Base-by-base conservation (phyloP, 2,797 vertebrate species). In the Anguilla pacifica region DNA sequence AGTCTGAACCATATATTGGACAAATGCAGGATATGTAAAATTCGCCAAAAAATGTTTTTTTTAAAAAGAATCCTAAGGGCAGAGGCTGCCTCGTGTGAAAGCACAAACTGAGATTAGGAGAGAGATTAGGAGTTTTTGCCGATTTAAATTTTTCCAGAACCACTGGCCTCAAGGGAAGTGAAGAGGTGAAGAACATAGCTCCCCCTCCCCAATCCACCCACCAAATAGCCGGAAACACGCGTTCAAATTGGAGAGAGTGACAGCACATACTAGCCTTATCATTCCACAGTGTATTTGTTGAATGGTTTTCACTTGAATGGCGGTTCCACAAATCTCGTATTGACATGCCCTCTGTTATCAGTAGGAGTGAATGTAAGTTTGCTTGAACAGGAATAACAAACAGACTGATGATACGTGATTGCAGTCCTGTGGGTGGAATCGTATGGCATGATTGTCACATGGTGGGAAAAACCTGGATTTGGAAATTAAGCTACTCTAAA, bases 341-440 rank as follows among this genome's bases (percentile, higher is more conserved):
- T 77, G 72, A 77, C 72, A 15, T 77, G 39, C 13, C 72, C 31
- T 15, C 31, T 39, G 31, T 77, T 77, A 77, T 77, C 72, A 39
- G 72, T 39, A 5, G 72, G 31, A 77, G 72, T 77, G 35, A 77
- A 77, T 77, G 31, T 43, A 77, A 77, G 72, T 77, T 31, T 77
- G 72, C 31, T 31, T 39, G 35, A 77, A 77, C 35, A 31, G 11
- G 13, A 77, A 17, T 39, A 17, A 39, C 72, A 77, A 77, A 77
- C 25, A 70, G 64, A 70, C 64, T n/a, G 64, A 77, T 39, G 35
- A 39, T 77, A 39, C 19, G 4, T 39, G 72, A 39, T 15, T 39
- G 17, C 72, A 35, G 31, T 39, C 7, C 31, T 77, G 4, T 31
- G 72, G 35, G 31, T 35, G 72, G 39, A 72, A 72, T 35, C 15